Percentiles rank a stretch among this genome's conserved stretches.
These are phyloP conservation scores for Actenoides hombroni DNA, from an alignment of 2,113 vertebrate species.

Conservation along the genomic window DNA sequence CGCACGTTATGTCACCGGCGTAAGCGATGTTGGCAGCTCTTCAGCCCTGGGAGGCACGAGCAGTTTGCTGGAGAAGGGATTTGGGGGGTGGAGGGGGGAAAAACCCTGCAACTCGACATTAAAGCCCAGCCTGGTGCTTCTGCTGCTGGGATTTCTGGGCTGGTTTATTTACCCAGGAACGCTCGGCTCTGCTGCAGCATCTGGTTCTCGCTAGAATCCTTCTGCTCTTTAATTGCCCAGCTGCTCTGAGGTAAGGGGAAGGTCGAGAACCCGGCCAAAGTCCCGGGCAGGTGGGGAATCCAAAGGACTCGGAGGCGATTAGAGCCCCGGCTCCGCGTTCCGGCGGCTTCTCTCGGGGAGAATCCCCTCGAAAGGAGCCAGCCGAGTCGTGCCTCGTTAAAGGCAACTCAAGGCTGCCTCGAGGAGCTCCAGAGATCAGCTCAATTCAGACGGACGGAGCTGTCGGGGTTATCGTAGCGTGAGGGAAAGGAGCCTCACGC, in stretches of 20 bases:
- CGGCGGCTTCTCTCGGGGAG: neutral
- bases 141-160: slow-evolving; percentile 6
- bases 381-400: neutral
- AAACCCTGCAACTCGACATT: neutral
- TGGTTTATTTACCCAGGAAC: neutral
- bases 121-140: neutral
- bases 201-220: slow-evolving; percentile 1
- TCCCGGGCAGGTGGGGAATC: neutral
- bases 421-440: neutral
- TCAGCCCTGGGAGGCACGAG: neutral
- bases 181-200: slow-evolving; percentile 13
- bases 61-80: neutral
- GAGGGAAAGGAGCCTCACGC: neutral
- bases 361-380: neutral
- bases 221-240: slow-evolving; percentile 20
- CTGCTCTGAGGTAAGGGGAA: neutral
- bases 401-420: neutral
- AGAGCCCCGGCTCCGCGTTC: neutral
- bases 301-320: neutral
- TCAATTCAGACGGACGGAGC: neutral
- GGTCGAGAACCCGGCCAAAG: neutral
- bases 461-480: neutral
- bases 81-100: too few relatives aligned
- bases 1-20: neutral
- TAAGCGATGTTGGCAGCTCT: fast-evolving